Evolutionary conservation across 2,113 vertebrate genomes (phyloP), one percentile per base, ranked within the genome.

Genomic region (Paraplagusia blochii): DNA sequence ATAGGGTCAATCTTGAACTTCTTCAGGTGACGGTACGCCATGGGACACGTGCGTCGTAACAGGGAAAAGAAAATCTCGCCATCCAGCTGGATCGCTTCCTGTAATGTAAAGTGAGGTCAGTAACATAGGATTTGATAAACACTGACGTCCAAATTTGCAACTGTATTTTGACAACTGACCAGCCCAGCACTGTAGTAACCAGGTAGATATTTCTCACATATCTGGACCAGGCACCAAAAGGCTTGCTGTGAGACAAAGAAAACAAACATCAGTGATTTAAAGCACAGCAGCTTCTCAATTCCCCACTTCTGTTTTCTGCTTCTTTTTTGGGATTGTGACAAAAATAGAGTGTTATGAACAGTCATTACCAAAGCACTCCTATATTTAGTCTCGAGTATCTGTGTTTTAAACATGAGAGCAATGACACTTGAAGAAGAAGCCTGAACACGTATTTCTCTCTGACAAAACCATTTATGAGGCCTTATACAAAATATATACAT

Each of bases 161-260:
- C 29, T 2, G 22, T 5, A 9, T 11, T 29, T 16, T 1, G n/a
- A 22, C 46, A 7, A 88, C 94, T 91, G 80, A 96, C 94, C 92
- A 96, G 86, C 10, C 94, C 94, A 5, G 93, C 94, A 11, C 94
- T 96, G 88, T 96, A 96, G 81, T 96, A 96, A 11, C 94, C 94
- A 0, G 94, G 94, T 16, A 96, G 90, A 54, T 91, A 96, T 64
- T 92, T 94, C 87, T 96, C 94, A 29, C 94, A 96, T 69, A 96
- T 96, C 83, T 95, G 94, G 22, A 96, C 94, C 65, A 96, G 90
- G 84, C 94, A 95, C 94, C 94, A 96, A 81, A 96, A 96, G 3
- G 94, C 94, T 94, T 94, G 93, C 94, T 96, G 88, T 7, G 45
- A 71, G 42, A 81, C 14, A 63, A 11, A 44, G 11, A 85, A 42